These are phyloP conservation scores for Sterrhoptilus dennistouni DNA, from an alignment of 2,113 vertebrate genomes.

Conservation along the genomic window DNA sequence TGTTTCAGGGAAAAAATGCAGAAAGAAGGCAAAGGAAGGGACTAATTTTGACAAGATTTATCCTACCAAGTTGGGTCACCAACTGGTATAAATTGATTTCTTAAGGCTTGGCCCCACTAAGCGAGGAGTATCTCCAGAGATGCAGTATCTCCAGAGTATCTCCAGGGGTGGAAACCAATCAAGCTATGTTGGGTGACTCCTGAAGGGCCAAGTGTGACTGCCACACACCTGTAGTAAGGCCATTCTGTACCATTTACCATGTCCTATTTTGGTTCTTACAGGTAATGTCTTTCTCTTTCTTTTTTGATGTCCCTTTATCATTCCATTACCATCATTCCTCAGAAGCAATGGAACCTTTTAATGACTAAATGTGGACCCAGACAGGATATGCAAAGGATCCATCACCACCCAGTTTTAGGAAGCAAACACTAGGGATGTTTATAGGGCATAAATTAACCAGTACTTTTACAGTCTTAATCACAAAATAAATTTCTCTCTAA, in stretches of 20 bases:
- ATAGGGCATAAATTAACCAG: neutral
- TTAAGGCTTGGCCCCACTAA: neutral
- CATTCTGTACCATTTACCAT: neutral
- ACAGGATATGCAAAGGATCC: neutral
- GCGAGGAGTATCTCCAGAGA: neutral
- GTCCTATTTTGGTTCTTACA: neutral
- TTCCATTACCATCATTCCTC: neutral
- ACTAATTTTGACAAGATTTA: neutral
- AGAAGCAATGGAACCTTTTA: neutral
- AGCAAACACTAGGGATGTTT: neutral
- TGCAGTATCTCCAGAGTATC: neutral
- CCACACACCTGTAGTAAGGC: neutral
- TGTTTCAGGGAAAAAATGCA: neutral
- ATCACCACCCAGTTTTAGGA: neutral
- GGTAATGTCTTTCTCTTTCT: neutral
- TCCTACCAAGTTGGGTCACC: neutral
- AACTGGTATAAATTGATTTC: neutral
- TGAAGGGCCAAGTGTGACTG: fast-evolving
- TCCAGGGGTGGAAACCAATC: neutral
- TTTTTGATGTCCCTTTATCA: neutral
- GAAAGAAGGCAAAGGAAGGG: neutral
- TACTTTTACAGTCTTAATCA: neutral
- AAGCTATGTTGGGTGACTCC: fast-evolving
- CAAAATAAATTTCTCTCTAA: neutral
- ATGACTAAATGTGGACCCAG: neutral